Base-by-base conservation (phyloP, 2,113 vertebrate genomes). In the Corydoras sp. region DNA sequence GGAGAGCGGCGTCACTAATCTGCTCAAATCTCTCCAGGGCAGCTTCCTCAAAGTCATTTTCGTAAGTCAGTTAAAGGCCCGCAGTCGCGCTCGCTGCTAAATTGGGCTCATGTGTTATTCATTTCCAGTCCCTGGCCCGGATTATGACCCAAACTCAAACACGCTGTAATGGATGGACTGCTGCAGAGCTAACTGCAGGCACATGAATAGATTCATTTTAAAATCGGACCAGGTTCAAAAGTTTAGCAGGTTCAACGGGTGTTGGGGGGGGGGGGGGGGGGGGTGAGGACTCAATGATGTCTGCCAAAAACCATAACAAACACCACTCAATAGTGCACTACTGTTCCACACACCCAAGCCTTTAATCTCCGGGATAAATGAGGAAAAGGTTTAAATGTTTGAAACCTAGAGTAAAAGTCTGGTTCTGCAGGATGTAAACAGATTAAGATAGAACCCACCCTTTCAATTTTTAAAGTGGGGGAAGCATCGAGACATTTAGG, bases 1-100 rank as follows among this genome's bases (percentile, higher is more conserved):
- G 86, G 97, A 99, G 80, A 74, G 85, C n/a, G 89, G 93, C 7
- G 96, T 98, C 64, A 99, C 94, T 61, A 99, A 97, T 77, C 92
- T 99, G 69, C 88, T 99, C 24, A 97, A 92, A 88, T 91, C 94
- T 11, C 86, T 94, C 5, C 94, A 97, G 83, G 93, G 96, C 82
- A 93, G 88, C 76, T 95, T 94, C 76, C 83, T 99, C 58, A 92
- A 82, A 75, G 72, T 99, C 75, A 86, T 94, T 85, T 84, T 74
- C 83, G 97, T 98, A 86, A 91, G 96, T 91, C 12, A n/a, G 65
- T 68, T 73, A 2, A 31, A 3, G 51, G 3, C 24, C 5, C 43
- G 30, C 54, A 18, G 13, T 68, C 12, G 3, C 8, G 10, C 43
- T 9, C 10, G 63, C 32, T 31, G 9, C 51, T 13, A 51, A 24